A percentile compares a stretch with the other conserved stretches of the same genome.
phyloP scores from a whole-genome alignment of 2,113 vertebrate species.

The Bubo scandiacus region DNA sequence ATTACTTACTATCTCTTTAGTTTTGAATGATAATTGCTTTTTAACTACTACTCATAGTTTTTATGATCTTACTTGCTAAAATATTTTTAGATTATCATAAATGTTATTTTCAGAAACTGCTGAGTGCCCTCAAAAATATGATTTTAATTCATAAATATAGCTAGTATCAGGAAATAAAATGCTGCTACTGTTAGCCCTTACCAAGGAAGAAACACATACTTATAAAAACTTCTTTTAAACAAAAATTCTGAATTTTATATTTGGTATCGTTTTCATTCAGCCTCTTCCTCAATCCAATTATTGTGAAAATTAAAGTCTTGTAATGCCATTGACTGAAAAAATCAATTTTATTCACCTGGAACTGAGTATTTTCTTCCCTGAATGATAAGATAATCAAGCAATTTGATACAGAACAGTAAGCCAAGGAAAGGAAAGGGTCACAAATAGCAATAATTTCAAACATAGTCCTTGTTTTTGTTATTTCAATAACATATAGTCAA shows the following conservation, averaged over 20 bases:
- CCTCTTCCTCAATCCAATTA: neutral
- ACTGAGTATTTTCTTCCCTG: neutral
- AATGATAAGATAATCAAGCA: neutral
- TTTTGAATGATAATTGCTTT: neutral
- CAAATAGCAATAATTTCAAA: neutral
- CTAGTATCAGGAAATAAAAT: neutral
- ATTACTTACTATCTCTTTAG: neutral
- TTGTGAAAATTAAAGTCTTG: neutral
- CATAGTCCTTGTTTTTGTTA: neutral
- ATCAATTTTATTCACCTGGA: neutral
- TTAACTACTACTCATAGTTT: neutral
- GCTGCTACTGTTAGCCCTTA: neutral
- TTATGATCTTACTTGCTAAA: neutral
- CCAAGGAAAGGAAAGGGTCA: neutral
- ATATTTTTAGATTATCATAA: neutral
- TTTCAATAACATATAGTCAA: neutral
- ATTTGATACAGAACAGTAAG: neutral
- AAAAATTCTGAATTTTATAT: neutral
- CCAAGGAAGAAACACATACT: neutral
- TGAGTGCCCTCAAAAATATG: neutral
- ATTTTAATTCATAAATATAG: neutral
- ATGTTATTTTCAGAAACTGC: neutral
- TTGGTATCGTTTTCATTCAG: neutral
- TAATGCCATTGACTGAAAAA: neutral
- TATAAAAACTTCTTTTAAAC: neutral